Evolutionary conservation across 2,797 vertebrate genomes (phyloP).

Genomic region (Brotogeris chrysoptera): DNA sequence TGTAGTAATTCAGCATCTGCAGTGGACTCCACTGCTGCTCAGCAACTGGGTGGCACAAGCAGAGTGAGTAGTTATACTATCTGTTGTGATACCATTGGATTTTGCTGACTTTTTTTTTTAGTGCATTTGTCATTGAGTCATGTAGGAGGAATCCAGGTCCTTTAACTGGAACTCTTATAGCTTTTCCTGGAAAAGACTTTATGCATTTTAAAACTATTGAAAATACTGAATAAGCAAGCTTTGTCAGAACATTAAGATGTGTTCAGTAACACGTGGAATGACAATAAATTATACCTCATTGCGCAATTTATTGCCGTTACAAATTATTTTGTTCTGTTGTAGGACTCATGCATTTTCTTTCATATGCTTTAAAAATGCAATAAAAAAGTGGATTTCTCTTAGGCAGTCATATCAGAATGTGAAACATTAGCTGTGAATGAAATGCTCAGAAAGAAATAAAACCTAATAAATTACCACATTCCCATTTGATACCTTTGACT

Average conservation of each 20-base stretch:
- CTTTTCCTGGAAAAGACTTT: conserved; percentile 21
- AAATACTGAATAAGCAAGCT: background rate
- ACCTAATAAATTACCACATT: background rate
- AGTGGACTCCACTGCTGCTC: background rate
- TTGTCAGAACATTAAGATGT: background rate
- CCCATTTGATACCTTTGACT: background rate
- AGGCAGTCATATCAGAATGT: background rate
- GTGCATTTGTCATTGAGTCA: background rate
- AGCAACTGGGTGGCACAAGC: background rate
- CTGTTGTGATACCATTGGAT: background rate
- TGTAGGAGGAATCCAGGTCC: background rate
- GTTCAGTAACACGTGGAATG: background rate
- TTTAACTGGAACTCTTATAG: background rate
- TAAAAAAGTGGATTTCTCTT: background rate
- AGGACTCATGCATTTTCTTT: background rate
- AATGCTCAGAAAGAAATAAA: background rate
- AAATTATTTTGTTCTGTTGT: background rate
- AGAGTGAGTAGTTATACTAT: accelerated
- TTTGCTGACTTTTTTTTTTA: background rate
- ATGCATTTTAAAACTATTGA: background rate
- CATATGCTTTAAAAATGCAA: background rate
- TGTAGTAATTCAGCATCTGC: background rate
- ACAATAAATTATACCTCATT: background rate
- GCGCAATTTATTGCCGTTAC: background rate
- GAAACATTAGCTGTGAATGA: background rate